Conservation (phyloP, 2,888 invertebrate genomes). For the Pristionchus entomophagus region DNA sequence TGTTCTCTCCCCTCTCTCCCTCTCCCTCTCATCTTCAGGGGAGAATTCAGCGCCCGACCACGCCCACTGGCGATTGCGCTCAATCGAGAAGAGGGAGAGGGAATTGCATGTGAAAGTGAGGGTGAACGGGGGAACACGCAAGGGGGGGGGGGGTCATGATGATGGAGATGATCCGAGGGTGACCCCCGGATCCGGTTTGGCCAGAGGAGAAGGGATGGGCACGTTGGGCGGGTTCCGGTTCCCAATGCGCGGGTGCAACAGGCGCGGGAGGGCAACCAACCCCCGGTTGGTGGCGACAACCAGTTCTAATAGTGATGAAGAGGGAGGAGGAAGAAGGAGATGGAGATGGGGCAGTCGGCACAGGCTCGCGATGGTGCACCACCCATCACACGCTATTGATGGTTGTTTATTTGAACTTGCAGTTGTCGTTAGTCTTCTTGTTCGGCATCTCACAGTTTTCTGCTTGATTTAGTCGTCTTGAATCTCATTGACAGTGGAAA, state of each 20-base stretch:
- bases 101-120: not conserved
- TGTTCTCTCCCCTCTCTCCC: slow-evolving; percentile 36
- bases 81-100: not conserved
- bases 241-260: not conserved
- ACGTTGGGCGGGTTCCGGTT: not conserved
- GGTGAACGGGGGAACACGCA: not conserved
- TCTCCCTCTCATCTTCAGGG: not conserved
- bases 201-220: not conserved
- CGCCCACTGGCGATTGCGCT: slow-evolving; percentile 10
- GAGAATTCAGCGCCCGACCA: not conserved
- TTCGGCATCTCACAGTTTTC: no score
- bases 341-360: slow-evolving; percentile 21
- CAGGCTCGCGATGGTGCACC: not conserved
- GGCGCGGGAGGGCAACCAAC: not conserved
- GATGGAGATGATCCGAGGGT: no score
- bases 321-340: not conserved
- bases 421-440: no score
- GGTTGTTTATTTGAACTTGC: no score
- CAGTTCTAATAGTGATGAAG: slow-evolving; percentile 39
- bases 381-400: no score
- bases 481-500: no score
- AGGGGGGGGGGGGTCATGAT: no score
- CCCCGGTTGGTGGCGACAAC: no score
- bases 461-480: no score
- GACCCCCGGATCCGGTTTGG: no score